These are phyloP conservation scores for Sycon ciliatum DNA, from an alignment of 37 sponge, comb jelly and placozoan genomes.

Conservation along the genomic window DNA sequence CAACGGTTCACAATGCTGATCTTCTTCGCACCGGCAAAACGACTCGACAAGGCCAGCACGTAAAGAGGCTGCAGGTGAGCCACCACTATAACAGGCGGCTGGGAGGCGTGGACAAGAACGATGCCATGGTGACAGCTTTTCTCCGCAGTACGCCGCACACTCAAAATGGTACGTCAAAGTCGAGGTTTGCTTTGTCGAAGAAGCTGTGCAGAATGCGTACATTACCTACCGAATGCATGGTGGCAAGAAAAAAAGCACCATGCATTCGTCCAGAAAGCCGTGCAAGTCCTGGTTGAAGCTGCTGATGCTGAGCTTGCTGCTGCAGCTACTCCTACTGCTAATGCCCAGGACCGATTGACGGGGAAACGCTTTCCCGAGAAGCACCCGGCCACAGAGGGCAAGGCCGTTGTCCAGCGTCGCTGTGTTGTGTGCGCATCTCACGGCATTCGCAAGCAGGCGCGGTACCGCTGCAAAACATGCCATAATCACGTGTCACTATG, in stretches of 20 bases:
- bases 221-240: slow-evolving; percentile 12
- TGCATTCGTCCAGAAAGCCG: slow-evolving; percentile 15
- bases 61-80: not conserved
- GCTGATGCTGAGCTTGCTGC: not conserved
- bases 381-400: too few species aligned
- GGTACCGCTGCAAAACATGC: too few species aligned
- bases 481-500: too few species aligned
- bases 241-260: not conserved
- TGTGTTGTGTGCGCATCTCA: too few species aligned
- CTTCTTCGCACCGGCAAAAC: not conserved
- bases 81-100: not conserved
- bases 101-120: not conserved
- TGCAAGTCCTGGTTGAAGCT: not conserved
- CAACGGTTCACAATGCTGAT: slow-evolving; percentile 5
- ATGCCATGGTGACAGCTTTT: not conserved
- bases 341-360: not conserved
- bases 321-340: too few species aligned
- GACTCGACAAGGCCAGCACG: not conserved
- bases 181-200: not conserved
- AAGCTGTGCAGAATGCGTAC: not conserved
- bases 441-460: too few species aligned
- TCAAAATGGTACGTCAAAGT: slow-evolving; percentile 1
- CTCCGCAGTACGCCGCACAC: not conserved
- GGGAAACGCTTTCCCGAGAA: slow-evolving; percentile 8
- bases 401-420: too few species aligned